phyloP scores from a whole-genome alignment of 2,888 invertebrate species.

The Eupithecia exiguata region DNA sequence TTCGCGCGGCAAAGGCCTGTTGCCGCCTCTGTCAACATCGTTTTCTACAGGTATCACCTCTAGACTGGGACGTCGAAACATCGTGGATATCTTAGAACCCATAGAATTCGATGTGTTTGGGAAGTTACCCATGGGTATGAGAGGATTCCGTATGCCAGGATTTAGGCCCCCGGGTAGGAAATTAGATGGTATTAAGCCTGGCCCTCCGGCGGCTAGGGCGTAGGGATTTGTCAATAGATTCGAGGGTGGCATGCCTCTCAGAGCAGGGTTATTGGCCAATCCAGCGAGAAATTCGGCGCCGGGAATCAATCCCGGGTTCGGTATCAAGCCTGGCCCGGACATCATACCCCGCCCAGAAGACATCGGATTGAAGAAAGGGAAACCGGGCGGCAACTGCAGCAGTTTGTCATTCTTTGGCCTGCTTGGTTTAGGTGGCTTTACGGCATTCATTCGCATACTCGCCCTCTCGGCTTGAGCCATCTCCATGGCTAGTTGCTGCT shows the following conservation, averaged over 20 bases:
- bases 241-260: conserved; percentile 70
- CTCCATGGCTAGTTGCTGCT: conserved; percentile 74
- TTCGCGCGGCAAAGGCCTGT: conserved; percentile 69
- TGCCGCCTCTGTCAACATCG: conserved; percentile 73
- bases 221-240: conserved; percentile 80
- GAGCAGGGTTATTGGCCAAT: conserved; percentile 75
- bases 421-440: conserved; percentile 69
- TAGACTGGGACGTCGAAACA: conserved; percentile 84
- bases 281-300: conserved; percentile 72
- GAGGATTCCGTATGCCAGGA: conserved; percentile 77
- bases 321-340: conserved; percentile 80
- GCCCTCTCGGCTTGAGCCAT: conserved; percentile 73
- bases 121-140: conserved; percentile 80
- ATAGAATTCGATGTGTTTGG: conserved; percentile 84
- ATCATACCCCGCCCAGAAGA: conserved; percentile 82
- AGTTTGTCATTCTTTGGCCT: conserved; percentile 76
- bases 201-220: conserved; percentile 81
- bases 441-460: conserved; percentile 65
- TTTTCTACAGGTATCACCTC: conserved; percentile 82
- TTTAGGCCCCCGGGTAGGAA: conserved; percentile 67
- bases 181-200: conserved; percentile 85
- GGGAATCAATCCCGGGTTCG: conserved; percentile 79
- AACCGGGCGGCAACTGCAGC: conserved; percentile 73
- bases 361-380: conserved; percentile 76
- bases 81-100: conserved; percentile 78